phyloP scores from a whole-genome alignment of 2,888 invertebrate species.

The Tinea trinotella region DNA sequence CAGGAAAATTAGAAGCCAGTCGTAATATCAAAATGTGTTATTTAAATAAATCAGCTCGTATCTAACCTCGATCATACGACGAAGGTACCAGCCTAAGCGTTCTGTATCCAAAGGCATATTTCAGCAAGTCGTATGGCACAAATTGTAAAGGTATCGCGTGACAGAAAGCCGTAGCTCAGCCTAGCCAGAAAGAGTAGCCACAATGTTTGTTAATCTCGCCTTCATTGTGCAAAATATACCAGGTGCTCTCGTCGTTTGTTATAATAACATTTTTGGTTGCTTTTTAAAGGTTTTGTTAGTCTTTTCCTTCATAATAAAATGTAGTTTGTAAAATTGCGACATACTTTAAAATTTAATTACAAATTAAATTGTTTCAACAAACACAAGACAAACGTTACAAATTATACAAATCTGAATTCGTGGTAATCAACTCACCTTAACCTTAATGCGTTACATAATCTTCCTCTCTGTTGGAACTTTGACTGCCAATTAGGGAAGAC shows the following conservation, averaged over 20 bases:
- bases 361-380: neutral
- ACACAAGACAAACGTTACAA: neutral
- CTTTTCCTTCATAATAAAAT: neutral
- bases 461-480: constrained; percentile 33
- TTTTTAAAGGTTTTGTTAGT: constrained; percentile 18
- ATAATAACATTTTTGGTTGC: constrained; percentile 18
- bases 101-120: constrained; percentile 13
- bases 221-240: constrained; percentile 56
- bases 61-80: neutral
- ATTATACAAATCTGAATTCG: neutral
- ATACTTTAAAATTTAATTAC: neutral
- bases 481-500: constrained; percentile 51
- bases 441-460: constrained; percentile 17
- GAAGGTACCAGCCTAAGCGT: constrained; percentile 11
- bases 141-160: constrained; percentile 40
- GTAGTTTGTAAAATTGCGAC: constrained; percentile 8
- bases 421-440: constrained; percentile 4
- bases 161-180: constrained; percentile 45
- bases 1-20: neutral
- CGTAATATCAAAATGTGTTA: constrained; percentile 3
- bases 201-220: constrained; percentile 60
- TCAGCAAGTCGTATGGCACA: constrained; percentile 18
- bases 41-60: constrained; percentile 11
- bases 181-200: constrained; percentile 51
- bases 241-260: constrained; percentile 21